Conservation (phyloP, 1,140 invertebrate genomes). For the Olivierus martensii region DNA sequence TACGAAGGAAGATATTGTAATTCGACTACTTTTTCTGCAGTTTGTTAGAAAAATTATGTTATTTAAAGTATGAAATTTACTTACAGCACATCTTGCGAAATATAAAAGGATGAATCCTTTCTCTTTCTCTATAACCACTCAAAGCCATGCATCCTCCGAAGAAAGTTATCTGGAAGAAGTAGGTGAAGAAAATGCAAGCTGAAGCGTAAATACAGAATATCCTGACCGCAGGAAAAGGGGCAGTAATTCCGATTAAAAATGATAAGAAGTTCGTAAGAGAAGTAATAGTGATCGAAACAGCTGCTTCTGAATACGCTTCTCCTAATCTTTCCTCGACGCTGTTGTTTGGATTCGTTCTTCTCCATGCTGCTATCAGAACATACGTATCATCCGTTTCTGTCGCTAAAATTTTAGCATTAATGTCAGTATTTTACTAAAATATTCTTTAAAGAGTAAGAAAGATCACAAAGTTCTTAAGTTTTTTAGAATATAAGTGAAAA, state of each 20-base stretch:
- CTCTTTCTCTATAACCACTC: slow-evolving; percentile 69
- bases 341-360: slow-evolving; percentile 60
- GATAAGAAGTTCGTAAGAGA: slow-evolving; percentile 94
- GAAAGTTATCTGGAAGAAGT: slow-evolving; percentile 87
- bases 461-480: too few species aligned
- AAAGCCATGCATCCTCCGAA: slow-evolving; percentile 81
- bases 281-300: slow-evolving; percentile 94
- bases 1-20: too few species aligned
- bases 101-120: slow-evolving; percentile 54
- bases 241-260: slow-evolving; percentile 88
- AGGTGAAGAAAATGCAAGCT: slow-evolving; percentile 78
- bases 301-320: slow-evolving; percentile 74
- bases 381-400: slow-evolving; percentile 95
- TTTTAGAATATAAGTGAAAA: too few species aligned
- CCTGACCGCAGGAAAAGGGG: slow-evolving; percentile 81
- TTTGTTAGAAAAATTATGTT: too few species aligned
- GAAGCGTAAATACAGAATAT: slow-evolving; percentile 95
- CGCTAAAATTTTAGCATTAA: slow-evolving; percentile 53
- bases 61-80: too few species aligned
- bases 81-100: too few species aligned
- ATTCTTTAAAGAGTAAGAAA: too few species aligned
- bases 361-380: slow-evolving; percentile 87
- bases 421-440: too few species aligned
- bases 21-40: too few species aligned
- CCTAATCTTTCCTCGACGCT: slow-evolving; percentile 73